phyloP scores from a whole-genome alignment of 53 echinoderm and acorn worm genomes.

The Patiria pectinifera region DNA sequence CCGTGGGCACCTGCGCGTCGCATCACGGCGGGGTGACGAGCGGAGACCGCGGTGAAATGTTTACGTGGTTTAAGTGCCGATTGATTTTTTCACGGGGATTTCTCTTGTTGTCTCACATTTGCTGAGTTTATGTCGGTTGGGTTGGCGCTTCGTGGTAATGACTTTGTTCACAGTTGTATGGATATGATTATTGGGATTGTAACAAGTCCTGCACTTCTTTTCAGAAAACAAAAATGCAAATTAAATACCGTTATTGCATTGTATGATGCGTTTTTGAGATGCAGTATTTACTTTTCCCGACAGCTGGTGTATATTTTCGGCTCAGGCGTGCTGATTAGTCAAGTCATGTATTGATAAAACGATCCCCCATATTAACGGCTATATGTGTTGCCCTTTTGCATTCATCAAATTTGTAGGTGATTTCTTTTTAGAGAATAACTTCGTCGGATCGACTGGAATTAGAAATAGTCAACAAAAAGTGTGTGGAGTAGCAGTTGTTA shows the following conservation, averaged over 20 bases:
- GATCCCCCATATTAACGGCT: neutral
- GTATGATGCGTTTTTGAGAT: too few species aligned
- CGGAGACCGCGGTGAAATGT: neutral
- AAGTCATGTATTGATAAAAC: neutral
- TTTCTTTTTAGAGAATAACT: too few species aligned
- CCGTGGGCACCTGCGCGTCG: slow-evolving; percentile 35
- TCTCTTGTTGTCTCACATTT: slow-evolving; percentile 9
- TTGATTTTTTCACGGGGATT: neutral
- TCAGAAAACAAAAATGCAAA: too few species aligned
- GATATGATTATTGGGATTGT: neutral
- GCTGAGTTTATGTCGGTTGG: neutral
- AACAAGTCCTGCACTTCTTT: neutral
- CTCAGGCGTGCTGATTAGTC: too few species aligned
- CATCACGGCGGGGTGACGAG: slow-evolving; percentile 32
- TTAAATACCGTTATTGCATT: too few species aligned
- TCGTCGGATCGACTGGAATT: too few species aligned
- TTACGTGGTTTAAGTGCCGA: neutral
- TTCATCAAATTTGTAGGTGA: too few species aligned
- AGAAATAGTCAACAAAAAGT: too few species aligned
- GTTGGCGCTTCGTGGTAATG: neutral
- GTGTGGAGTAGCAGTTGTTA: too few species aligned
- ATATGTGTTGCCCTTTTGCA: too few species aligned
- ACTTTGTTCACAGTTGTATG: neutral
- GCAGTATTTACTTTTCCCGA: neutral
- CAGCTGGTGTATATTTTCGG: neutral